Percentiles rank a stretch among this genome's conserved stretches.
Conservation (phyloP, 2,797 vertebrate genomes). For the Ciconia nigra region DNA sequence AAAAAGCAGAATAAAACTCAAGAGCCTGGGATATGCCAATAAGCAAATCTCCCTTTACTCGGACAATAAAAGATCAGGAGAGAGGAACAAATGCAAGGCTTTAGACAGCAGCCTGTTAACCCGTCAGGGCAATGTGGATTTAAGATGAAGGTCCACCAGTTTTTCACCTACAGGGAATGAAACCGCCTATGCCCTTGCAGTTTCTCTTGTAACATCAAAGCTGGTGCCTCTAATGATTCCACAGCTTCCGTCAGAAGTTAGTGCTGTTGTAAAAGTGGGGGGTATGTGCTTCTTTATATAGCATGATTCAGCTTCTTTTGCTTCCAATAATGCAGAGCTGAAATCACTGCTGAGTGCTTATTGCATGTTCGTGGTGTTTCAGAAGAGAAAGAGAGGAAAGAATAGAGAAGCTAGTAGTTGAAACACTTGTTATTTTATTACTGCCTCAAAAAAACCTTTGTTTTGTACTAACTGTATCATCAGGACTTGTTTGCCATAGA, state of each 20-base stretch:
- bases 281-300: neutral
- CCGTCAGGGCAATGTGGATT: neutral
- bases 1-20: slow-evolving; percentile 2
- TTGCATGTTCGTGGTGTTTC: neutral
- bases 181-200: neutral
- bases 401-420: neutral
- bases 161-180: neutral
- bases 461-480: neutral
- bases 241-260: neutral
- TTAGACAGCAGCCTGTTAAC: neutral
- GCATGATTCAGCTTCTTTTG: neutral
- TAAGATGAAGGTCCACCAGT: neutral
- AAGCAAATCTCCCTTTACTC: neutral
- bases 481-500: neutral
- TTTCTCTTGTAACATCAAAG: neutral
- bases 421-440: neutral
- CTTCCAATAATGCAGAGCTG: neutral
- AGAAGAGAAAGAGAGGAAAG: neutral
- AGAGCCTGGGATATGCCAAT: neutral
- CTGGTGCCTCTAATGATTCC: neutral
- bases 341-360: neutral
- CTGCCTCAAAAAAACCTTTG: neutral
- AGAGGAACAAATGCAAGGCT: neutral
- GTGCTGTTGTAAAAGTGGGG: neutral
- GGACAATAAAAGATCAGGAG: neutral